Evolutionary conservation across 2,113 vertebrate species (phyloP), one percentile per base, ranked within the genome.

Genomic region (zebrafish (Danio rerio)): DNA sequence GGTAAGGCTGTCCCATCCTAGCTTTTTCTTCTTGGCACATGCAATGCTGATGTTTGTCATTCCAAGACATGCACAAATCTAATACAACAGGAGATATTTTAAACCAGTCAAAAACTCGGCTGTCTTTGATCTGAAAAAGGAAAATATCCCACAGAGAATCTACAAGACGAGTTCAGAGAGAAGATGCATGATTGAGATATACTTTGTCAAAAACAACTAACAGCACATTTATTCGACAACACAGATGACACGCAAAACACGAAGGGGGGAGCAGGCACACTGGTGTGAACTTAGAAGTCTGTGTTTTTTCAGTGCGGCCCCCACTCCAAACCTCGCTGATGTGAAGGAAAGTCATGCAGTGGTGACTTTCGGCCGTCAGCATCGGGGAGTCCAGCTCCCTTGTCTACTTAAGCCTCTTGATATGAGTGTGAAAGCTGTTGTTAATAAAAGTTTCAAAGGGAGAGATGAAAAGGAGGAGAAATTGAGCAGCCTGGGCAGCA

Each of bases 371-470:
- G 83, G 59, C 61, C 83, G 71, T 20, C 78, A 74, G 80, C 87
- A 78, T 86, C 82, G 61, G 80, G 87, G 76, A 84, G 80, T 68
- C 85, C 78, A 61, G 80, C 74, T 86, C 80, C 81, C 87, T 81
- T 86, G 78, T 89, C 81, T 18, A 1, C 53, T 84, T 84, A 86
- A 91, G 84, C 82, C 76, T 66, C 21, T 88, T 88, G 90, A 86
- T 85, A 87, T 88, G 85, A 89, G 90, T 87, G 80, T 86, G 85
- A 90, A 91, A 90, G 90, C 91, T 93, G 92, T 90, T 89, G 89
- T 91, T 91, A 91, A 93, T 91, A 91, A 91, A 93, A 92, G 88
- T 91, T 89, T 88, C 88, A 90, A 92, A 89, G 88, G 86, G 87
- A 88, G 87, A 81, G 87, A 90, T 88, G 87, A 92, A 91, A 90